Evolutionary conservation across 2,113 vertebrate species (phyloP).

Genomic region (Odocoileus virginianus): DNA sequence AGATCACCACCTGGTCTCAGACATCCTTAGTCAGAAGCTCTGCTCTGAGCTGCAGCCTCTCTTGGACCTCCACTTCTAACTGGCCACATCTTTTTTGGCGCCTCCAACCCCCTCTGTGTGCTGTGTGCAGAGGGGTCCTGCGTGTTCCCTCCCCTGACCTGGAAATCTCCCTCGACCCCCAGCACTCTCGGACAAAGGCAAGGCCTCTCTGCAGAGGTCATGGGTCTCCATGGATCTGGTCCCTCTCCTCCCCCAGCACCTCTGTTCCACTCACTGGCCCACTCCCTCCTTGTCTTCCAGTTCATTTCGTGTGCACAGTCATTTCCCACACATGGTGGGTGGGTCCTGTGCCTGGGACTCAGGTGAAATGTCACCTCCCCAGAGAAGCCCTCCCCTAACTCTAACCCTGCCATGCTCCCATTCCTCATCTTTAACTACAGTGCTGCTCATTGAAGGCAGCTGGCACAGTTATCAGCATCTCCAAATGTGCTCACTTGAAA

Average conservation of each 20-base stretch:
- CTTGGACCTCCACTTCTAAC: neutral
- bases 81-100: neutral
- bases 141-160: accelerated
- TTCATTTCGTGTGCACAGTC: neutral
- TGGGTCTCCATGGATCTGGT: neutral
- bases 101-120: neutral
- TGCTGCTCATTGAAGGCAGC: neutral
- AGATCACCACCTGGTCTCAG: neutral
- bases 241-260: neutral
- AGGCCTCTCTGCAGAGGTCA: neutral
- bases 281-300: neutral
- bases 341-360: neutral
- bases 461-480: neutral
- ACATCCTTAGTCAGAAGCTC: neutral
- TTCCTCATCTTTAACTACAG: neutral
- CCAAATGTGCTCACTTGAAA: neutral
- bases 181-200: neutral
- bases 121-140: neutral
- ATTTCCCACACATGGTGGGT: neutral
- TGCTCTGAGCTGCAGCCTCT: neutral
- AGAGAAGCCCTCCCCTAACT: neutral
- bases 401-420: neutral
- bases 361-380: neutral
- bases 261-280: neutral
- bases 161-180: neutral